These are phyloP conservation scores for Cephus rjabovi DNA, from an alignment of 2,888 invertebrate genomes.

Conservation along the genomic window DNA sequence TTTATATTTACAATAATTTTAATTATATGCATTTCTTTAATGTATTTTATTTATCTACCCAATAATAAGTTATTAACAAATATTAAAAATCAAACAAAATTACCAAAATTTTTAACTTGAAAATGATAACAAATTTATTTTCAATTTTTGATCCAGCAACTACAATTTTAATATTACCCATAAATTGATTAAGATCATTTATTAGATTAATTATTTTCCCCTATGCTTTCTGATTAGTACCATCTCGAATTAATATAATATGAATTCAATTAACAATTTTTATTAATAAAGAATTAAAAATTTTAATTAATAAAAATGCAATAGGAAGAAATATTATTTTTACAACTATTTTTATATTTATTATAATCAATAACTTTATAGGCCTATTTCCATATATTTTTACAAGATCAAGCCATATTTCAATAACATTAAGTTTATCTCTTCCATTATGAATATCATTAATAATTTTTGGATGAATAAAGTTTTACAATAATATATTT, in stretches of 20 bases:
- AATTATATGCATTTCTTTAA: conserved; percentile 53
- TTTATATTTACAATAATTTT: conserved; percentile 62
- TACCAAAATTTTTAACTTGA: too few species aligned
- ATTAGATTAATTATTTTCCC: conserved; percentile 70
- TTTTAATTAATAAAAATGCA: conserved; percentile 57
- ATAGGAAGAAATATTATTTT: conserved; percentile 56
- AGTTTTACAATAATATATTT: conserved; percentile 68
- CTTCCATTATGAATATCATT: conserved; percentile 75
- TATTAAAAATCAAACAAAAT: too few species aligned
- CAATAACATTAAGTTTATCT: conserved; percentile 71
- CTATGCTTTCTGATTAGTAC: conserved; percentile 70
- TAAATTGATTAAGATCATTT: conserved; percentile 74
- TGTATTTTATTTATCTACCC: too few species aligned
- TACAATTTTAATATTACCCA: conserved; percentile 67
- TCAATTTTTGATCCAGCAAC: conserved; percentile 75
- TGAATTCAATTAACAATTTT: neutral
- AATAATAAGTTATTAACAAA: too few species aligned
- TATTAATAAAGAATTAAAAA: conserved; percentile 71
- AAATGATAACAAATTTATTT: conserved; percentile 70
- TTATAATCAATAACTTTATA: conserved; percentile 77
- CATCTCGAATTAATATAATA: conserved; percentile 64
- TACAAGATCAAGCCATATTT: conserved; percentile 76
- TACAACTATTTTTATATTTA: conserved; percentile 70
- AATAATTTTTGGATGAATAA: conserved; percentile 76
- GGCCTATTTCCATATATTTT: conserved; percentile 80